These are phyloP conservation scores for Carettochelys insculpta DNA, from an alignment of 2,113 vertebrate genomes.

Conservation along the genomic window DNA sequence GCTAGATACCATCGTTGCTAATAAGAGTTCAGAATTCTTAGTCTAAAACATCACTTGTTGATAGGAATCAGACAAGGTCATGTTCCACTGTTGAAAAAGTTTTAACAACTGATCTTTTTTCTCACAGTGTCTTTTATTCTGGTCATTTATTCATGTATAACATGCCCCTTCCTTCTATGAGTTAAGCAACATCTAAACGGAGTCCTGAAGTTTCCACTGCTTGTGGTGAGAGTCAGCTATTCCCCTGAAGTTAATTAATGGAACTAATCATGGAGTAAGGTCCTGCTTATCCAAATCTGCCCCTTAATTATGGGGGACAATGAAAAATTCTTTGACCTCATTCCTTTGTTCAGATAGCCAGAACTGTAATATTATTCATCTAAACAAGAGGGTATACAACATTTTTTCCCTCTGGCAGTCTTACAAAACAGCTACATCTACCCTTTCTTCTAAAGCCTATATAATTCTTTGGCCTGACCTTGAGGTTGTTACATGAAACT, in stretches of 20 bases:
- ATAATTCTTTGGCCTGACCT: background rate
- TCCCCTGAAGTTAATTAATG: background rate
- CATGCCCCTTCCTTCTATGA: background rate
- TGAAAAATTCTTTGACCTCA: background rate
- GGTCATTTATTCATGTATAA: background rate
- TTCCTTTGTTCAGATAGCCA: background rate
- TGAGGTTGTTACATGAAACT: background rate
- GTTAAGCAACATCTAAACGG: background rate
- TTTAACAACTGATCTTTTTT: background rate
- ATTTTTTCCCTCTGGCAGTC: background rate
- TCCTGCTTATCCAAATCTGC: background rate
- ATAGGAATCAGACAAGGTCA: background rate
- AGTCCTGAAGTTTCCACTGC: background rate
- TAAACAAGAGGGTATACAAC: background rate
- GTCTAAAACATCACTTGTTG: background rate
- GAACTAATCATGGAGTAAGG: background rate
- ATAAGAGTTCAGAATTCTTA: background rate
- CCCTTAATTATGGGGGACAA: background rate
- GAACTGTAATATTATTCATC: background rate
- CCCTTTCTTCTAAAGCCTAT: background rate
- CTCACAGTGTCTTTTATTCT: background rate
- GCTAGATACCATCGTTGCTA: no score
- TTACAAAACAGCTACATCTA: background rate
- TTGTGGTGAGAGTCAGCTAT: background rate
- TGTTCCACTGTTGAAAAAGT: background rate